These are phyloP conservation scores for Augiades crinisus DNA, from an alignment of 2,888 invertebrate species.

Conservation along the genomic window DNA sequence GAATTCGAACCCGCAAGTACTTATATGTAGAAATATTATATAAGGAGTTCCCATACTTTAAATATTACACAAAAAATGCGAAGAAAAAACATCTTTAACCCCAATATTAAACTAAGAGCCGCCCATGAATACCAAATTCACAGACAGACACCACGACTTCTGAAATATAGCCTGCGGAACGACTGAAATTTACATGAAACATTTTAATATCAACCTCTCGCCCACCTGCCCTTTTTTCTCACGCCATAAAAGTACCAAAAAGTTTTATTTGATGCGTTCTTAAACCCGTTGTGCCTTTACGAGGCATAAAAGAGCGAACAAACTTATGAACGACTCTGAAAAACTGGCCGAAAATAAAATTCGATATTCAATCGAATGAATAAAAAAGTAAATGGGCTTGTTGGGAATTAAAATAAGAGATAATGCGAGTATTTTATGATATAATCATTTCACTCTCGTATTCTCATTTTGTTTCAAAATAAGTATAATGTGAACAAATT, in stretches of 20 bases:
- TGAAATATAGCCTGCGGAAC: constrained; percentile 64
- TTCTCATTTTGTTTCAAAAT: too few species aligned
- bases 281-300: constrained; percentile 47
- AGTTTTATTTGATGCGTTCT: constrained; percentile 54
- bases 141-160: constrained; percentile 62
- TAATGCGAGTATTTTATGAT: too few species aligned
- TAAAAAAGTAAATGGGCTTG: neutral
- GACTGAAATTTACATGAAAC: constrained; percentile 76
- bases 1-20: constrained; percentile 1
- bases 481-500: too few species aligned
- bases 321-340: constrained; percentile 1
- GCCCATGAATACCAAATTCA: constrained; percentile 73
- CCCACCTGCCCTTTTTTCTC: constrained; percentile 76
- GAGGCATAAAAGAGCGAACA: constrained; percentile 21
- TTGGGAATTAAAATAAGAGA: neutral
- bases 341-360: constrained; percentile 11
- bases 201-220: constrained; percentile 72
- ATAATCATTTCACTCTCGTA: too few species aligned
- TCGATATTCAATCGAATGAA: neutral
- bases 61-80: constrained; percentile 19
- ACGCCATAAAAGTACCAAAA: constrained; percentile 63
- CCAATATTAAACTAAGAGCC: constrained; percentile 68
- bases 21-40: constrained; percentile 9
- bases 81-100: constrained; percentile 36
- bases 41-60: constrained; percentile 10